Conservation (phyloP, 2,888 invertebrate species). For the Latrodectus elegans region DNA sequence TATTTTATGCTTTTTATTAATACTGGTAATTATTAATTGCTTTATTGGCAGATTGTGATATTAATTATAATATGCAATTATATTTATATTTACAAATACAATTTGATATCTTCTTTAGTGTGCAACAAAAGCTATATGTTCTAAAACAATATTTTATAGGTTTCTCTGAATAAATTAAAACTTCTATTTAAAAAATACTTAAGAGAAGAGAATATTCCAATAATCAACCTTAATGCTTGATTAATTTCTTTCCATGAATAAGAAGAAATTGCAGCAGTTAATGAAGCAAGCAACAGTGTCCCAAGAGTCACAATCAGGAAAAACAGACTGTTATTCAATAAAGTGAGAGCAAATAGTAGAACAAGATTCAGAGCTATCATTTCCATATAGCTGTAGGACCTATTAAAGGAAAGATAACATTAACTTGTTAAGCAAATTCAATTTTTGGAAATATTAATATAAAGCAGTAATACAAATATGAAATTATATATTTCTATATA, state of each 20-base stretch:
- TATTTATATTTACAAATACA: no score
- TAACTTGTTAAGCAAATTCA: not conserved
- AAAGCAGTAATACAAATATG: not conserved
- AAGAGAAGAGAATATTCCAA: not conserved
- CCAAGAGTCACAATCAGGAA: not conserved
- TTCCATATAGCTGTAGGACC: conserved; percentile 15
- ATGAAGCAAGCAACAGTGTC: not conserved
- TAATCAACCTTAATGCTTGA: no score
- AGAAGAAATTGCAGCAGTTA: not conserved
- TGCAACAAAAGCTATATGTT: no score
- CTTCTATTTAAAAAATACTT: no score
- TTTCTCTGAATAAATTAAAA: no score
- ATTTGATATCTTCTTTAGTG: no score
- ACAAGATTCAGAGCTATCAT: conserved; percentile 25
- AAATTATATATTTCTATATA: not conserved
- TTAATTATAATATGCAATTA: no score
- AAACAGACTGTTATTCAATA: conserved; percentile 2
- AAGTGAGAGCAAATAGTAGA: conserved; percentile 28
- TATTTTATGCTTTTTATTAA: no score
- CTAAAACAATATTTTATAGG: no score
- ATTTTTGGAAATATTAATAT: not conserved
- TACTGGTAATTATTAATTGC: no score
- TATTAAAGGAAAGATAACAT: conserved; percentile 1
- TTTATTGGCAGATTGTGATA: no score
- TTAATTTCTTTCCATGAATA: not conserved